Evolutionary conservation across 1,140 invertebrate genomes (phyloP).

Genomic region (Phocides pigmalion): DNA sequence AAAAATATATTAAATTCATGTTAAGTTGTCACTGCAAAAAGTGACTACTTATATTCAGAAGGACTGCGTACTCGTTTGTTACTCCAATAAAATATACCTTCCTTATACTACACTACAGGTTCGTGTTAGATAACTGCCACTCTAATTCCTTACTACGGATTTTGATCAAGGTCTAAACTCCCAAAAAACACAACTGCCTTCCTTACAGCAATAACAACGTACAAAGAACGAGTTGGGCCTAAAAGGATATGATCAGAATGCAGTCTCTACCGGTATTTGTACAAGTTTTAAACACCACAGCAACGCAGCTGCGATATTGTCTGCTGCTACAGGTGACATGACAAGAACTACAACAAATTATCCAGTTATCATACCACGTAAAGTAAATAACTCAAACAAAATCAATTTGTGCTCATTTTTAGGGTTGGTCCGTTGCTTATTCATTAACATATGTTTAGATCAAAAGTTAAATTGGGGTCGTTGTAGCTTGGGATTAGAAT

Average conservation of each 20-base stretch:
- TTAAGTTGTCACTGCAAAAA: too few relatives aligned
- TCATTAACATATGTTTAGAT: too few relatives aligned
- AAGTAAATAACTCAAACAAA: neutral
- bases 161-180: neutral
- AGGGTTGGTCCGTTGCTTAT: too few relatives aligned
- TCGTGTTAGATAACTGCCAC: too few relatives aligned
- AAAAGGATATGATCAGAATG: constrained; percentile 20
- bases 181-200: neutral
- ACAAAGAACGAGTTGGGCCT: neutral
- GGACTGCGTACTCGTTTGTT: too few relatives aligned
- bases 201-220: neutral
- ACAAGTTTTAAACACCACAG: neutral
- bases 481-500: too few relatives aligned
- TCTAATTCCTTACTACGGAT: too few relatives aligned
- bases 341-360: constrained; percentile 13
- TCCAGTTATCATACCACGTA: neutral
- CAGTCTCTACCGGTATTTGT: constrained; percentile 10
- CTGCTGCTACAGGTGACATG: constrained; percentile 9
- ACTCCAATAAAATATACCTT: too few relatives aligned
- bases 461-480: too few relatives aligned
- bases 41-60: too few relatives aligned
- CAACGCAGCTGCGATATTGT: constrained; percentile 5
- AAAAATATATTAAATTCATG: too few relatives aligned
- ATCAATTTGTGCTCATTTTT: neutral
- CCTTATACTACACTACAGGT: too few relatives aligned